Base-by-base conservation (phyloP, 2,797 vertebrate species). In the Carapus acus region DNA sequence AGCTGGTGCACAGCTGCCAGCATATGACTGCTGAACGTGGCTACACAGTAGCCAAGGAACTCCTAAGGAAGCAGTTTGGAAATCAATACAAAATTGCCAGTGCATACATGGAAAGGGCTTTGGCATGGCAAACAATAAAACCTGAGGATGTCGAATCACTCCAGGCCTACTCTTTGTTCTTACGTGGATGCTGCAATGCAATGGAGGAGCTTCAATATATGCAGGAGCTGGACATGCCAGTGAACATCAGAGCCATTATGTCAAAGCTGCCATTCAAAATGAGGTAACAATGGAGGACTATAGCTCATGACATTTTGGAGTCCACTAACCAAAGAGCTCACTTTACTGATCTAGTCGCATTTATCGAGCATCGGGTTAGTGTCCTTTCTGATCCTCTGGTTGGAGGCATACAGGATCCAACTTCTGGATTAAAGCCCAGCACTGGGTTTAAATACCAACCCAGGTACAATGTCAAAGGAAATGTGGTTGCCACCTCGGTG, bases 51-150 rank as follows among this genome's bases (percentile, higher is more conserved):
- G 66, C 66, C 33, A 64, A 50, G 14, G 11, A 6, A 0, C 42
- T 56, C 14, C 20, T 59, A 3, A 16, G 46, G 14, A 19, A 54
- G n/a, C 40, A 63, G 9, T 63, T 58, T 46, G 42, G 37, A 2
- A 37, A 54, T 23, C 7, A 24, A 3, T 33, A 43, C 8, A 53
- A 15, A n/a, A 39, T 62, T 1, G 5, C 24, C 3, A 50, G 4
- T 38, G 58, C 44, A 7, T 57, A 67, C 9, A 61, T 58, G 24
- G 31, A 67, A 6, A 67, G 44, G 11, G 43, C 53, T 23, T 7
- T 61, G 17, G 15, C 20, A 1, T 56, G 47, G 57, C 6, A 23
- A 14, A 3, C 27, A 14, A 34, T 60, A 14, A 49, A 54, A 18
- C 14, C 48, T 6, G 65, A 57, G 18, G 58, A 60, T 16, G 13